Base-by-base conservation (phyloP, 2,113 vertebrate genomes). In the Psammodynastes pulverulentus region DNA sequence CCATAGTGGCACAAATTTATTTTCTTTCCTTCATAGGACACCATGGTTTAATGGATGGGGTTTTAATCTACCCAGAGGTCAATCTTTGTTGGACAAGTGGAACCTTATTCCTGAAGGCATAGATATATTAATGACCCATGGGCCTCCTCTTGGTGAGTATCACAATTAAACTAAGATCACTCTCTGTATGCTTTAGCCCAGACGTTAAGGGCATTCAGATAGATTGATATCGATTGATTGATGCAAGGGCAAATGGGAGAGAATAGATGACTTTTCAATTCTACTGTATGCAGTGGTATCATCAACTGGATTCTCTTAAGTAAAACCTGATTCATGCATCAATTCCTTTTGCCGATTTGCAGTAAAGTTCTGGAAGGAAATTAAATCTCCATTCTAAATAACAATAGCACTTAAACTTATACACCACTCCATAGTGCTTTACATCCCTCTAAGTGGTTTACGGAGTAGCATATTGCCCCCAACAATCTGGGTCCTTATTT, bases 21-120 rank as follows among this genome's bases (percentile, higher is more conserved):
- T 88, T 97, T 96, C 29, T 88, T 95, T 94, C 93, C 95, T 96
- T 97, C 91, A 92, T 98, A 99, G 99, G 99, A 99, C 99, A 96
- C 99, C 99, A 0, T 99, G 99, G 99, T 99, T 99, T 98, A 99
- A 99, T 95, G 99, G 99, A 97, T 99, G 99, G 99, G 99, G 99
- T 94, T 99, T 99, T 98, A 99, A 99, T 98, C 97, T 99, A 94
- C 98, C 99, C 93, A 98, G 99, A 97, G 99, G 99, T 96, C 99
- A 99, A 98, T 99, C 99, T 97, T 98, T 99, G 97, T 98, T 99
- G 97, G 99, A 99, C 97, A 99, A 99, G 97, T 99, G 99, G 99
- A 99, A 99, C 97, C 98, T 98, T 94, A 98, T 99, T 96, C 99
- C 99, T 0, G 99, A 99, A 94, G 99, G 99, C 97, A 97, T 99